Evolutionary conservation across 2,797 vertebrate species (phyloP).

Genomic region (Clamator glandarius): DNA sequence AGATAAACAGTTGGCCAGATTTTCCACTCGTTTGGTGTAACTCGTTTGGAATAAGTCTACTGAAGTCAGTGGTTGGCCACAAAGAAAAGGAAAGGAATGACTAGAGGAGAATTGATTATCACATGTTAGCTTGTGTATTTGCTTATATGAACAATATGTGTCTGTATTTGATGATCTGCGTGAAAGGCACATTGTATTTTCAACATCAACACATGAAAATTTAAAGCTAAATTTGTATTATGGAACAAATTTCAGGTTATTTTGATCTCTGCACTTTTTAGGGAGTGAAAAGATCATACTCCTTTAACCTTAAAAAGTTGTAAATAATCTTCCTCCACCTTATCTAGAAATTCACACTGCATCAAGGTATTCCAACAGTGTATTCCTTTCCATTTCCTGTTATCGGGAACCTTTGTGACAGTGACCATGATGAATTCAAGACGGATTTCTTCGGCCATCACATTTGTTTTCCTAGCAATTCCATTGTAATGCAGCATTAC

Average conservation of each 20-base stretch:
- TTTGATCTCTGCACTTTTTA: not conserved
- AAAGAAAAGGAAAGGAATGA: not conserved
- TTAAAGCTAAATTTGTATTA: not conserved
- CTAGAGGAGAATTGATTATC: not conserved
- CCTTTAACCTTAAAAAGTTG: not conserved
- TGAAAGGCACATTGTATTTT: not conserved
- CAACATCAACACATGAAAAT: not conserved
- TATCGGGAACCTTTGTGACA: conserved; percentile 35
- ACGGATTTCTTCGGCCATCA: not conserved
- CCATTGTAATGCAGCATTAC: conserved; percentile 6
- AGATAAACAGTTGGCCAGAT: not conserved
- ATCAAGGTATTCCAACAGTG: conserved; percentile 25
- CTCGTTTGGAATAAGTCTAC: conserved; percentile 15
- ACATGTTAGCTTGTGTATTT: not conserved
- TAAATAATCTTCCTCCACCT: not conserved
- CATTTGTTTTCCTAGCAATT: conserved; percentile 29
- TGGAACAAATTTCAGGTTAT: not conserved
- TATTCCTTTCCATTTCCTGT: not conserved
- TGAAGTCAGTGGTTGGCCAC: not conserved
- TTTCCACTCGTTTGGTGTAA: not conserved
- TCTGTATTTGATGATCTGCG: not conserved
- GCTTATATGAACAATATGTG: not conserved
- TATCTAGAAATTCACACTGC: not conserved
- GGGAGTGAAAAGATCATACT: not conserved
- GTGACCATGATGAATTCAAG: conserved; percentile 57